phyloP scores from a whole-genome alignment of 92 coral and sea anemone genomes.

The Diadumene lineata region DNA sequence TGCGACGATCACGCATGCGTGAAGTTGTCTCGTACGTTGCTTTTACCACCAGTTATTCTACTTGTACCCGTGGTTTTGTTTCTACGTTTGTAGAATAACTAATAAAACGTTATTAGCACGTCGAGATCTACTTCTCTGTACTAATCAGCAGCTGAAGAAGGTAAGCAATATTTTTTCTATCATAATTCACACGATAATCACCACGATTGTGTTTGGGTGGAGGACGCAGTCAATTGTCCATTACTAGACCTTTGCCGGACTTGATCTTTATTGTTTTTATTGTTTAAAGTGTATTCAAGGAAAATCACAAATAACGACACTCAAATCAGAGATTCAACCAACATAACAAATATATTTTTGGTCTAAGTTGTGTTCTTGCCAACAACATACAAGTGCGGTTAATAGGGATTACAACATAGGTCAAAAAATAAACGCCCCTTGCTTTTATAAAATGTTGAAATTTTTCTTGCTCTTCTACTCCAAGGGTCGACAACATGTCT shows the following conservation, averaged over 20 bases:
- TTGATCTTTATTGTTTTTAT: conserved; percentile 8
- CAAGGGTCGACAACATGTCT: conserved; percentile 68
- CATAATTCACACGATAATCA: not conserved
- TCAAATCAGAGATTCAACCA: not conserved
- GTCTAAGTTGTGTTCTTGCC: not conserved
- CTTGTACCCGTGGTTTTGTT: conserved; percentile 39
- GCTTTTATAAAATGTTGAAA: not conserved
- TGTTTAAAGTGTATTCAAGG: conserved; percentile 15
- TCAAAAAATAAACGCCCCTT: conserved; percentile 27
- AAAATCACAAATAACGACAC: conserved; percentile 13
- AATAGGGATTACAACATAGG: conserved; percentile 24
- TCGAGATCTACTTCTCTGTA: conserved; percentile 29
- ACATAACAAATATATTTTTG: not conserved
- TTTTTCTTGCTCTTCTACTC: conserved; percentile 24
- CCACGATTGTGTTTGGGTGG: too few species aligned
- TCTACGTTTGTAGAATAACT: conserved; percentile 19
- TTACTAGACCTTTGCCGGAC: too few species aligned
- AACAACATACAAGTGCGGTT: not conserved
- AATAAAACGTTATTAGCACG: conserved; percentile 30
- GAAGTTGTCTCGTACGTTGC: conserved; percentile 20
- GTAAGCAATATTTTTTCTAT: not conserved
- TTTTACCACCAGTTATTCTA: conserved; percentile 18
- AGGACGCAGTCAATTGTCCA: too few species aligned
- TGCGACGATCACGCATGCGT: conserved; percentile 35
- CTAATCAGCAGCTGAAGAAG: conserved; percentile 36